A percentile compares a stretch with the other conserved stretches of the same genome.
Conservation (phyloP, 1,140 invertebrate genomes). For the Orius insidiosus region DNA sequence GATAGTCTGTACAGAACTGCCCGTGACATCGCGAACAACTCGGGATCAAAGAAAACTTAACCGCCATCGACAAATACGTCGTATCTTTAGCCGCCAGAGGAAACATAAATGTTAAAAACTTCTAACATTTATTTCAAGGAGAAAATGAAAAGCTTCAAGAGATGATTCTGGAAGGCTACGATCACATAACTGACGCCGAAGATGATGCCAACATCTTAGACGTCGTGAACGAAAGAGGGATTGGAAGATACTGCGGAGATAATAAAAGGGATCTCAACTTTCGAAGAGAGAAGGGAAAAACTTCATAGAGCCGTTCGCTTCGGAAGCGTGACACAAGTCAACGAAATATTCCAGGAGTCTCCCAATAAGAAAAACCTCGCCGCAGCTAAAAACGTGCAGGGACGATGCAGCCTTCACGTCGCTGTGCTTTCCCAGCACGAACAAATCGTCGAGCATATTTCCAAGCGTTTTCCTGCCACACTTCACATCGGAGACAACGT, state of each 20-base stretch:
- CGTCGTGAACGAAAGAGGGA: conserved; percentile 41
- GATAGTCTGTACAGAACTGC: conserved; percentile 72
- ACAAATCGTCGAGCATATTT: conserved; percentile 55
- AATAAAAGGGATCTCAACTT: conserved; percentile 35
- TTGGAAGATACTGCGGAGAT: conserved; percentile 38
- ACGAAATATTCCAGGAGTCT: conserved; percentile 33
- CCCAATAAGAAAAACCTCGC: conserved; percentile 47
- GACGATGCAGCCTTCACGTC: conserved; percentile 56
- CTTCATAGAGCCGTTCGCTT: conserved; percentile 55
- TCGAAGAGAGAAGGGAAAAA: conserved; percentile 50
- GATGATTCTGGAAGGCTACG: conserved; percentile 65
- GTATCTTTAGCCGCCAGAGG: conserved; percentile 55
- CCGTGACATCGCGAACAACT: conserved; percentile 67
- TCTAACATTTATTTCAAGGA: conserved; percentile 31
- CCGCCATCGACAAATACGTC: conserved; percentile 64
- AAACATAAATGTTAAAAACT: conserved; percentile 7
- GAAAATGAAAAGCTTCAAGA: conserved; percentile 58
- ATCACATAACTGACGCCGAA: conserved; percentile 69
- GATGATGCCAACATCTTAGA: conserved; percentile 46
- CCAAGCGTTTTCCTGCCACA: conserved; percentile 49
- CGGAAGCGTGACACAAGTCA: conserved; percentile 37
- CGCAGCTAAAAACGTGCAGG: conserved; percentile 47
- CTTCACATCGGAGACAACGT: conserved; percentile 70
- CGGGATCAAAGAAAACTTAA: conserved; percentile 58
- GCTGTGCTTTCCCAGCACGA: conserved; percentile 64